Conservation (phyloP, 2,797 vertebrate species). For the Intellagama lesueurii region DNA sequence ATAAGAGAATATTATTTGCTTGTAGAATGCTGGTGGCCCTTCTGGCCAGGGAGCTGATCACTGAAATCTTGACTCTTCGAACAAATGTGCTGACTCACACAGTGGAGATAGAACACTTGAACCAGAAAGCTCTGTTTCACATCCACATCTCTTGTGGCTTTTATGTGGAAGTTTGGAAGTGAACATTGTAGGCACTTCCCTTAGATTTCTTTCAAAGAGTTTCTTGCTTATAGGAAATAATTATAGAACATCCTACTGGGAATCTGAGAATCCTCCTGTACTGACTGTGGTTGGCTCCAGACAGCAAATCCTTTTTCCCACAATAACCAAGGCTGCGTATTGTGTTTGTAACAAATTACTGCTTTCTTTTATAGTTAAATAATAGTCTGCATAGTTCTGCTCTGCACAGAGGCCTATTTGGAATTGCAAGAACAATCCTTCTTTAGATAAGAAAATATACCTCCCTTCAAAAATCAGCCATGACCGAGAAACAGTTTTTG, state of each 20-base stretch:
- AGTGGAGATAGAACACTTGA: not conserved
- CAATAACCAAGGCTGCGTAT: conserved; percentile 1
- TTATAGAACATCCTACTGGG: conserved; percentile 20
- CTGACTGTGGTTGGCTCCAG: not conserved
- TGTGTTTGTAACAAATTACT: conserved; percentile 19
- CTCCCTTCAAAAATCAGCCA: not conserved
- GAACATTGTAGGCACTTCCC: not conserved
- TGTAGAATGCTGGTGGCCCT: not conserved
- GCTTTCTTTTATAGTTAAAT: not conserved
- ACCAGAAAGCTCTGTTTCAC: not conserved
- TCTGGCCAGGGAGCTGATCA: too few relatives aligned
- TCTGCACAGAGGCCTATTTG: not conserved
- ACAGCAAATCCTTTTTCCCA: conserved; percentile 15
- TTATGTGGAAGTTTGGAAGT: not conserved
- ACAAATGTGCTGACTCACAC: not conserved
- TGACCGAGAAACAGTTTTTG: not conserved
- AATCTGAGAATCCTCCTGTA: conserved; percentile 8
- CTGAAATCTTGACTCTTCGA: not conserved
- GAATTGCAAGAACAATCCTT: not conserved
- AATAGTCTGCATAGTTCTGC: not conserved
- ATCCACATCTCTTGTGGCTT: not conserved
- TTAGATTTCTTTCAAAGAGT: not conserved
- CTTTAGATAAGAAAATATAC: not conserved
- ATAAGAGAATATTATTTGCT: not conserved
- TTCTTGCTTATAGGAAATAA: conserved; percentile 3